Percentiles rank a stretch among this genome's conserved stretches.
These are phyloP conservation scores for Neocloeon triangulifer DNA, from an alignment of 1,140 invertebrate genomes.

Conservation along the genomic window DNA sequence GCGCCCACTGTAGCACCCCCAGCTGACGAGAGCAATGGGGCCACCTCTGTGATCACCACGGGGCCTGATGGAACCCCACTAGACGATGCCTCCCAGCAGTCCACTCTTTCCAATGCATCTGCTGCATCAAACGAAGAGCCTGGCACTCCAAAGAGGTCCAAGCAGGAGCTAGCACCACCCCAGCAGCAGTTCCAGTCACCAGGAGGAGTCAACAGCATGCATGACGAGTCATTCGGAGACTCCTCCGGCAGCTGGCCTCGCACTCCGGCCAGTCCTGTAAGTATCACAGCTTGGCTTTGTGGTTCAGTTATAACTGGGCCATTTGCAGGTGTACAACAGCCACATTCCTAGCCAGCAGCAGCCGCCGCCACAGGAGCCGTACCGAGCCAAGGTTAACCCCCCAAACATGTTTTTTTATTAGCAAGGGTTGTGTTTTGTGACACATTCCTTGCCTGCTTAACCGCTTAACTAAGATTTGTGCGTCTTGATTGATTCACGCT, in stretches of 20 bases:
- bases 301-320: no score
- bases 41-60: conserved; percentile 66
- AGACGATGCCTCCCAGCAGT: conserved; percentile 78
- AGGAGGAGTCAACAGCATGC: conserved; percentile 56
- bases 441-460: no score
- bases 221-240: conserved; percentile 70
- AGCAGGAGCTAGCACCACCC: no score
- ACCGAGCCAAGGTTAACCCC: conserved; percentile 70
- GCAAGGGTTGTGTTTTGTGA: no score
- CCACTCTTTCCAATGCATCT: conserved; percentile 72
- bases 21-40: conserved; percentile 36
- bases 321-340: conserved; percentile 73
- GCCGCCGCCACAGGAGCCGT: conserved; percentile 68
- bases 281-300: conserved; percentile 15
- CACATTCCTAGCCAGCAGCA: no score
- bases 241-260: conserved; percentile 63
- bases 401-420: no score
- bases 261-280: conserved; percentile 75
- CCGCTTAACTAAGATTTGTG: no score
- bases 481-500: no score
- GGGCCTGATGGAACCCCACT: conserved; percentile 66
- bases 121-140: no score
- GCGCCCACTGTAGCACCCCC: no score
- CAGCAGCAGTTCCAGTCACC: conserved; percentile 54
- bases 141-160: conserved; percentile 10